Base-by-base conservation (phyloP, 2,113 vertebrate genomes). In the Malaclemys terrapin region DNA sequence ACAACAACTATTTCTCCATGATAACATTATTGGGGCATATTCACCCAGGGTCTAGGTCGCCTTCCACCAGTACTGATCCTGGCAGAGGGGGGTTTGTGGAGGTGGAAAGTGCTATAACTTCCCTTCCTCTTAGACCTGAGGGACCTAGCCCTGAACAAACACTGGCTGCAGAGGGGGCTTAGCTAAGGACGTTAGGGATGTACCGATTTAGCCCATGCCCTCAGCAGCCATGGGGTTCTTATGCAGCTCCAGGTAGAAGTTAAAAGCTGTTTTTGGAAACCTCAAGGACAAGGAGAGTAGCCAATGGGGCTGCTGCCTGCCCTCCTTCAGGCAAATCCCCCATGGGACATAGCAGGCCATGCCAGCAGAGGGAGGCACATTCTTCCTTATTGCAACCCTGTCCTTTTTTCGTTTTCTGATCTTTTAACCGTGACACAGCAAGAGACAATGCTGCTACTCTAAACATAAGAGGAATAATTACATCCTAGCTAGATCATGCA, bases 1-100 rank as follows among this genome's bases (percentile, higher is more conserved):
- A 38, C 65, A 65, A 16, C 59, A 22, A 20, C 56, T 88, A 0
- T 86, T 95, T 94, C 2, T 84, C 84, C 89, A 92, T 82, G 22
- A 38, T 31, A 62, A 12, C 29, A 10, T 72, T 72, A 38, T 25
- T 29, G 75, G 75, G 75, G 11, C 75, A 87, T 49, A 79, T 50
- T 75, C 65, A 90, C 12, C 79, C 80, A 25, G 78, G 82, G 89
- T 47, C 25, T 45, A 16, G 42, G 79, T 81, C 85, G 78, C 42
- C 79, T 49, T 59, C 69, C 81, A 65, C 54, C 47, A 69, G 50
- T 54, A 83, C 22, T 72, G 82, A 1, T 8, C n/a, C 76, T 89
- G 59, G 88, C n/a, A 94, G 86, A 89, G 25, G 84, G 88, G 84
- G 25, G 76, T 69, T 79, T 16, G 25, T 19, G 69, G 84, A 85